Conservation (phyloP, 2,113 vertebrate genomes). For the Myotis lucifugus region DNA sequence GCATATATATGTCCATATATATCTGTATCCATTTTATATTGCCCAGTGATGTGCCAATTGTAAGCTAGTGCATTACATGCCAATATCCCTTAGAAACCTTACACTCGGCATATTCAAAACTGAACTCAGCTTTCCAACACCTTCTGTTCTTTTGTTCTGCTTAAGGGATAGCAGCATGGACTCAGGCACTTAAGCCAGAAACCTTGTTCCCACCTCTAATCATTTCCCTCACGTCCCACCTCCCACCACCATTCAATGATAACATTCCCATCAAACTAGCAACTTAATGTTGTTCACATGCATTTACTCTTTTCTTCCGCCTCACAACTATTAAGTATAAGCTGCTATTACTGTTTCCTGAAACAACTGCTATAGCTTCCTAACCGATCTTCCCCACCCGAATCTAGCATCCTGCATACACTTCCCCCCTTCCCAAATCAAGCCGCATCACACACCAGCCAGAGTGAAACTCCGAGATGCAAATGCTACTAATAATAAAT, state of each 20-base stretch:
- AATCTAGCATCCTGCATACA: background rate
- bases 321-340: background rate
- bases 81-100: background rate
- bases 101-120: background rate
- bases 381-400: background rate
- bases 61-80: background rate
- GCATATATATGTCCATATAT: no score
- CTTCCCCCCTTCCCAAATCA: background rate
- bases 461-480: conserved; percentile 1
- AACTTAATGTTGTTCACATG: background rate
- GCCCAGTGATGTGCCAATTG: background rate
- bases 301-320: background rate
- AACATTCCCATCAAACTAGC: background rate
- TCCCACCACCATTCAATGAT: background rate
- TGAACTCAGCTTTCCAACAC: background rate
- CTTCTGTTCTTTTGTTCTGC: background rate
- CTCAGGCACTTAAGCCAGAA: no score
- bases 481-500: background rate
- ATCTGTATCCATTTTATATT: background rate
- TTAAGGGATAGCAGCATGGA: background rate
- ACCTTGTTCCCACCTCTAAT: background rate
- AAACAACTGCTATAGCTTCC: background rate
- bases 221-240: background rate
- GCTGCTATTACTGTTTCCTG: background rate
- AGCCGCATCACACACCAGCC: background rate